Evolutionary conservation across 2,888 invertebrate genomes (phyloP).

Genomic region (Athetis lepigone): DNA sequence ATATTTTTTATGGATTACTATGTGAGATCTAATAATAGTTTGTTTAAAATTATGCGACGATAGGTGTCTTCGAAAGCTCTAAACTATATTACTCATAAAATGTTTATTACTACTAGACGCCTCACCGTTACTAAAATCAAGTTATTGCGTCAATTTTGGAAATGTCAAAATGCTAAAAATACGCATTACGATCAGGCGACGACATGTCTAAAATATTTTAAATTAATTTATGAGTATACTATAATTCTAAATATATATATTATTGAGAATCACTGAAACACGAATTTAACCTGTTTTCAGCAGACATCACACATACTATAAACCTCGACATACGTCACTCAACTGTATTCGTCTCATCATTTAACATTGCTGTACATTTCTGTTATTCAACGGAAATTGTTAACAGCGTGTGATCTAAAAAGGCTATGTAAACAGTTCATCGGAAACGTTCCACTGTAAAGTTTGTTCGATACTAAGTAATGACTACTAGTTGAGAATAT

Average conservation of each 20-base stretch:
- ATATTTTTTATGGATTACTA: no score
- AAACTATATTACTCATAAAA: not conserved
- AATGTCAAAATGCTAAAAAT: conserved; percentile 22
- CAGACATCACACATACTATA: not conserved
- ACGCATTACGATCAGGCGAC: not conserved
- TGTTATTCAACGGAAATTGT: conserved; percentile 46
- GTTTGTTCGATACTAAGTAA: conserved; percentile 13
- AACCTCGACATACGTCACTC: conserved; percentile 15
- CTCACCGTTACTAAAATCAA: conserved; percentile 2
- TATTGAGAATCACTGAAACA: conserved; percentile 4
- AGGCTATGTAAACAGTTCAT: conserved; percentile 50
- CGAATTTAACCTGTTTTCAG: conserved; percentile 3
- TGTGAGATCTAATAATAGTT: not conserved
- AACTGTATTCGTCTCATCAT: conserved; percentile 20
- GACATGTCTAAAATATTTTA: not conserved
- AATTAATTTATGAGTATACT: not conserved
- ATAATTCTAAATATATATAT: not conserved
- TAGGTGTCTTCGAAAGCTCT: not conserved
- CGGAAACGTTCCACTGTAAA: conserved; percentile 55
- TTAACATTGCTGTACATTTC: conserved; percentile 53
- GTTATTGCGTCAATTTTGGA: conserved; percentile 6
- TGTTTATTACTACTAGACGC: not conserved
- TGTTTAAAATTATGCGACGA: not conserved
- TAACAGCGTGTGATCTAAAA: conserved; percentile 32
- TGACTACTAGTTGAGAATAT: conserved; percentile 29